Base-by-base conservation (phyloP, 2,888 invertebrate species). In the Abscondita cerata region DNA sequence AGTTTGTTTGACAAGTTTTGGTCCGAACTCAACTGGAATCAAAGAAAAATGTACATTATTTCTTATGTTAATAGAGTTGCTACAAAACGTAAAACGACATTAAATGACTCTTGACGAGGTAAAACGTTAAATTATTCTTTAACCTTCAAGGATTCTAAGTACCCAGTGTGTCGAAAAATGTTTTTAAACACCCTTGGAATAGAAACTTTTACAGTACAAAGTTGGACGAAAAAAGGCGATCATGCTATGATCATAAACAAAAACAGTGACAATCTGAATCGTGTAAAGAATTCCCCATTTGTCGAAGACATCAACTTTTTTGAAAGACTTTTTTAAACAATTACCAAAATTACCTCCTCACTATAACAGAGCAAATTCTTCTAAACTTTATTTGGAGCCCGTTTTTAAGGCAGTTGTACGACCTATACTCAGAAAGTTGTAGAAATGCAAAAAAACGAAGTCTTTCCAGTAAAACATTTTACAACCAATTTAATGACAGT, bases 361-460 rank as follows among this genome's bases (percentile, higher is more conserved):
- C 15, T 41, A 41, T 13, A 41, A 41, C 1, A n/a, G n/a, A n/a
- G n/a, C n/a, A 8, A 8, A 13, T 41, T 13, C 41, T 8, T 12
- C 38, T 1, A 69, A 71, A 64, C 46, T 67, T 20, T 71, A 70
- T 52, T 62, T 72, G 50, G 68, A 69, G 59, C 70, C 62, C 18
- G 48, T 55, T 12, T 67, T 56, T 51, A 46, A 40, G 31, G 18
- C 19, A 46, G 8, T 58, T 72, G 36, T 70, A 57, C 53, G 55
- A 59, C 11, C 47, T 65, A 33, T 70, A 69, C 58, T 44, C 34
- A 51, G 36, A 59, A 44, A 57, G 63, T 40, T 69, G 66, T 50
- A 48, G 50, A 19, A 55, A 59, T 20, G 55, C 18, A 13, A 54
- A 65, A 34, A 62, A 58, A 51, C 53, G 36, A 36, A 13, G 52